phyloP scores from a whole-genome alignment of 2,113 vertebrate species.

The Chloropsis cyanopogon region DNA sequence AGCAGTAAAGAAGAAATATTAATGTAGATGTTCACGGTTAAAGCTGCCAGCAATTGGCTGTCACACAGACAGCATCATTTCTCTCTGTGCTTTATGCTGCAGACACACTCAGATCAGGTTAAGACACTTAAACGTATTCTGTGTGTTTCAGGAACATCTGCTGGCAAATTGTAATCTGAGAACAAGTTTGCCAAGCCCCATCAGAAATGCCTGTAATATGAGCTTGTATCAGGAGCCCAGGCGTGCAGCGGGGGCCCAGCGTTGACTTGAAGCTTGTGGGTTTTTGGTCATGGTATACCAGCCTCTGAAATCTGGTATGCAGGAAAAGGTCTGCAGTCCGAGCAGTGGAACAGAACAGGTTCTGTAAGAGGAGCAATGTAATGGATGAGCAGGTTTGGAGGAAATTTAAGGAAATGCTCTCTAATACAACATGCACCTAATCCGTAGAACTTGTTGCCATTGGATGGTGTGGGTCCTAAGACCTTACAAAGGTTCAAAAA shows the following conservation, averaged over 20 bases:
- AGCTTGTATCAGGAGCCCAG: not conserved
- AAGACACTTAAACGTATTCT: not conserved
- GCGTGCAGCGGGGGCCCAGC: not conserved
- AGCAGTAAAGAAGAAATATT: constrained; percentile 13
- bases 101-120: not conserved
- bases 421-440: not conserved
- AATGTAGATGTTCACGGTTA: not conserved
- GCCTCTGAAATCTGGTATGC: not conserved
- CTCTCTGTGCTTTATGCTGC: not conserved
- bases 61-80: not conserved
- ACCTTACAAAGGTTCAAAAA: not conserved
- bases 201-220: not conserved
- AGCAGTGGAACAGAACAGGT: not conserved
- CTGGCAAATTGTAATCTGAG: not conserved
- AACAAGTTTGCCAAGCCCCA: not conserved
- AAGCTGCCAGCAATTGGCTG: not conserved
- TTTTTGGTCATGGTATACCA: not conserved
- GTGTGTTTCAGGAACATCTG: not conserved
- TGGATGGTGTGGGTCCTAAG: not conserved
- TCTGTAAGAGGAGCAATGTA: not conserved
- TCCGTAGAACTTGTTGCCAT: not conserved
- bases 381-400: not conserved
- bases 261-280: not conserved
- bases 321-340: not conserved
- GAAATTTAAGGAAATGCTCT: not conserved